Conservation (phyloP, 30 jellyfish, hydroid and myxozoan genomes). For the Chrysaora quinquecirrha region DNA sequence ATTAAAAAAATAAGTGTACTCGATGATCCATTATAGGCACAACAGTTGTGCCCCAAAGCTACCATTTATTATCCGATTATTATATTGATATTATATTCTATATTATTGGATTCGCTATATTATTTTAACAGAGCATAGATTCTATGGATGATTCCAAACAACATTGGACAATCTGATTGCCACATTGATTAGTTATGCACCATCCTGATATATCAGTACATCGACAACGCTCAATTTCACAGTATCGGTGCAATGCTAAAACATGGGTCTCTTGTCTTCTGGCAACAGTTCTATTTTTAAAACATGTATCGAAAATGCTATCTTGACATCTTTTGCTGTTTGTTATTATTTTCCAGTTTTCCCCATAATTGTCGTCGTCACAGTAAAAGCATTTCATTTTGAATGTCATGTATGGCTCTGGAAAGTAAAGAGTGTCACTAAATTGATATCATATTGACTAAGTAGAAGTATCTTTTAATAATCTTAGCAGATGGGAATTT, state of each 20-base stretch:
- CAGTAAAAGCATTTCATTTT: conserved; percentile 88
- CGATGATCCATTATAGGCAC: no score
- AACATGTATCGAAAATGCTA: conserved; percentile 65
- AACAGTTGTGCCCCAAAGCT: no score
- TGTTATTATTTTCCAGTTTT: conserved; percentile 67
- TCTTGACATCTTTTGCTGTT: conserved; percentile 61
- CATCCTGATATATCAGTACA: conserved; percentile 73
- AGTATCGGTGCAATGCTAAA: conserved; percentile 52
- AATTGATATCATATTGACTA: not conserved
- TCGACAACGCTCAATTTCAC: conserved; percentile 62
- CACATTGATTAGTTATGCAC: conserved; percentile 54
- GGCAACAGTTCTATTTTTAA: conserved; percentile 67
- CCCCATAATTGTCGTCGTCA: conserved; percentile 80
- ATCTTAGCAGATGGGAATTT: not conserved
- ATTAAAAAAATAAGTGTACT: no score
- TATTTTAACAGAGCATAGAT: conserved; percentile 75
- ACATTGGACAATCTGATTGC: conserved; percentile 40
- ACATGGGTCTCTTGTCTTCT: conserved; percentile 93
- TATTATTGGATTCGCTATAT: no score
- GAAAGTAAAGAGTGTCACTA: not conserved
- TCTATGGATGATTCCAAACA: conserved; percentile 74
- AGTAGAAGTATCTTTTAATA: not conserved
- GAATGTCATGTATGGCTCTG: conserved; percentile 92
- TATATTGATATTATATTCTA: no score
- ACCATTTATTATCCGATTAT: no score